phyloP scores from a whole-genome alignment of 2,113 vertebrate genomes.

The Dasyprocta punctata region DNA sequence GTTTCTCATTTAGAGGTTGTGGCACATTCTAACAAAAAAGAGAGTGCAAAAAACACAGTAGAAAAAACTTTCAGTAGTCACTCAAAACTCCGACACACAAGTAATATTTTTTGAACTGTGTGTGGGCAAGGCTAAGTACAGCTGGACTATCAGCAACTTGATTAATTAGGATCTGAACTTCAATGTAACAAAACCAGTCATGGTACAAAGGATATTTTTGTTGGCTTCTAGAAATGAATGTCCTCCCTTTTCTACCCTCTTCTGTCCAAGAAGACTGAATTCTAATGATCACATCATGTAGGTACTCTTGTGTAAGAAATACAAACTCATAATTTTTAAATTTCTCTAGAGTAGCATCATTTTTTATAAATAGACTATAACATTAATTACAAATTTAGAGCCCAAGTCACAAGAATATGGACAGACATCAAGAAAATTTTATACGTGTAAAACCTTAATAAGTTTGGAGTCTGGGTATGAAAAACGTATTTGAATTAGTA shows the following conservation, averaged over 20 bases:
- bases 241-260: neutral
- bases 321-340: neutral
- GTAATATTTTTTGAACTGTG: neutral
- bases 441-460: neutral
- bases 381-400: neutral
- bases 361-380: neutral
- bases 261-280: neutral
- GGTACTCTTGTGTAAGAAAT: neutral
- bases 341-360: neutral
- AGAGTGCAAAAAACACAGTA: neutral
- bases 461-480: neutral
- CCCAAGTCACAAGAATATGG: neutral
- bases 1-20: neutral
- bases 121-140: neutral
- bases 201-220: neutral
- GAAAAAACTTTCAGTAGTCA: neutral
- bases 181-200: neutral
- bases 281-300: neutral
- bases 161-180: neutral
- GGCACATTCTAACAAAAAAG: neutral
- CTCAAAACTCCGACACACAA: neutral
- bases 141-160: neutral
- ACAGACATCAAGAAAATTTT: neutral
- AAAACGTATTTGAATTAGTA: neutral
- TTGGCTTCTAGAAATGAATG: neutral